These are phyloP conservation scores for Hydrophis major DNA, from an alignment of 2,797 vertebrate species.

Conservation along the genomic window DNA sequence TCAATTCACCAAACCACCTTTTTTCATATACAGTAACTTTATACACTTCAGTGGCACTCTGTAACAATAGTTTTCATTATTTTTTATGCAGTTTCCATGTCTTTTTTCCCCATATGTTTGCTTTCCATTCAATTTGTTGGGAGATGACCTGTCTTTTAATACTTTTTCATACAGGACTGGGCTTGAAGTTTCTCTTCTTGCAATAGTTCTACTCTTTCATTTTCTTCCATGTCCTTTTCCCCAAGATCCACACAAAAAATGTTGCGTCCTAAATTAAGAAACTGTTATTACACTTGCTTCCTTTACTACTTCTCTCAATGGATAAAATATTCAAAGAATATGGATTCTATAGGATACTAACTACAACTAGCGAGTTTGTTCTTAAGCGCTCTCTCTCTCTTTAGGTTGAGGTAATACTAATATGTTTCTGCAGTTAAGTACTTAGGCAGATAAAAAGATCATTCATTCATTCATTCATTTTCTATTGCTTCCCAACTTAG, in stretches of 20 bases:
- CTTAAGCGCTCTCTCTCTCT: background rate
- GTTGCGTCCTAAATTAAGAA: background rate
- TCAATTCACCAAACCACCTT: background rate
- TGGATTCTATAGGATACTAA: background rate
- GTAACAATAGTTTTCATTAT: background rate
- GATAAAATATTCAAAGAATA: background rate
- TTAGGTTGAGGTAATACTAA: background rate
- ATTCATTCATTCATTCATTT: background rate
- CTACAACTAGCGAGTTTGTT: background rate
- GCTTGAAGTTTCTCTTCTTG: background rate
- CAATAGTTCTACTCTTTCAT: background rate
- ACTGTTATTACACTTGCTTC: background rate
- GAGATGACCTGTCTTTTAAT: background rate
- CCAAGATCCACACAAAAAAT: background rate
- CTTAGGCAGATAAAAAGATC: background rate
- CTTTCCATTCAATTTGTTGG: background rate
- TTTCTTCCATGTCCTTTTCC: background rate
- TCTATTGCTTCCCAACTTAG: background rate
- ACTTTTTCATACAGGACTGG: background rate
- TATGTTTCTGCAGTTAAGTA: background rate
- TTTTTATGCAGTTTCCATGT: background rate
- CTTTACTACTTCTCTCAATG: background rate
- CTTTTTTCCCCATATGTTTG: background rate
- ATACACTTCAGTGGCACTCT: background rate
- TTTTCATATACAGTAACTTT: background rate